These are phyloP conservation scores for Sphyrna mokarran DNA, from an alignment of 2,113 vertebrate species.

Conservation along the genomic window DNA sequence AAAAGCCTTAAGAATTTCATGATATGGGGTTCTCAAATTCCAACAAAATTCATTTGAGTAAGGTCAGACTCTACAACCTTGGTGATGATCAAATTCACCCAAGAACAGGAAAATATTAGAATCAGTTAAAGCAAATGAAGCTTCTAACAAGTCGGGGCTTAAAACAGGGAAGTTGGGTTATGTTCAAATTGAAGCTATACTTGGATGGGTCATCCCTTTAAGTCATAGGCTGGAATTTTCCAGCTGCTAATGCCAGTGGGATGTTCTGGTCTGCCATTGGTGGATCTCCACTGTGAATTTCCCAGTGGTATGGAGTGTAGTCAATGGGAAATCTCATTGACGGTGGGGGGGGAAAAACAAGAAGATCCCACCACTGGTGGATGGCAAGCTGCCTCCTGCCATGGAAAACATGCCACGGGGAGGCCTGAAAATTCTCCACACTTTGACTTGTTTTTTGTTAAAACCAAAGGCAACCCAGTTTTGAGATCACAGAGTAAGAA, in stretches of 20 bases:
- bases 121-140: background rate
- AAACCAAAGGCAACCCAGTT: background rate
- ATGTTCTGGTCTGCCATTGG: too few relatives aligned
- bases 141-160: background rate
- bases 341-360: too few relatives aligned
- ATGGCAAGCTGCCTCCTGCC: too few relatives aligned
- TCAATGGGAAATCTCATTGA: too few relatives aligned
- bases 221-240: background rate
- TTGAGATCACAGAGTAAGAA: background rate
- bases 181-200: background rate
- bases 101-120: background rate
- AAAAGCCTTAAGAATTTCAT: background rate
- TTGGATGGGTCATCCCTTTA: background rate
- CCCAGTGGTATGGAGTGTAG: too few relatives aligned
- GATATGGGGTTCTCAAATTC: background rate
- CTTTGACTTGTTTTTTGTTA: background rate
- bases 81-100: background rate
- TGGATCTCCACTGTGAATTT: too few relatives aligned
- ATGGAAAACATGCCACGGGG: too few relatives aligned
- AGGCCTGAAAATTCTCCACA: too few relatives aligned
- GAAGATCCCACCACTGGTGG: too few relatives aligned
- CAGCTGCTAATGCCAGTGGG: too few relatives aligned
- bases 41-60: background rate
- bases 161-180: background rate
- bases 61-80: background rate